A percentile compares a stretch with the other conserved stretches of the same genome.
phyloP scores from a whole-genome alignment of 2,888 invertebrate genomes.

The Pandemis cinnamomeana region DNA sequence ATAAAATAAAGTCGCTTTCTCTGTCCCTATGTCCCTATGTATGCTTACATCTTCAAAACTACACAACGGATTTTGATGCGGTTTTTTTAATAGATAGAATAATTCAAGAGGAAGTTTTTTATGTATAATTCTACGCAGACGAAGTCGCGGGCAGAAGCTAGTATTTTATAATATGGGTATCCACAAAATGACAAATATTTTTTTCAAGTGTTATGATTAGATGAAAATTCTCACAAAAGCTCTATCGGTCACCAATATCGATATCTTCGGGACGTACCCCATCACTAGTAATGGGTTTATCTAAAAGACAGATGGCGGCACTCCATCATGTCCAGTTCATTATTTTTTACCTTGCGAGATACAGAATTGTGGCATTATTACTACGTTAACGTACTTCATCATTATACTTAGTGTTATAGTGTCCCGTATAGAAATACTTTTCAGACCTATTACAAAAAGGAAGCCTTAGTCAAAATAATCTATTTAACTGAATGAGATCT shows the following conservation, averaged over 20 bases:
- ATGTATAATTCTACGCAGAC: too few species aligned
- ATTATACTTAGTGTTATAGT: too few species aligned
- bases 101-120: too few species aligned
- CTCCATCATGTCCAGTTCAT: conserved; percentile 36
- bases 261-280: conserved; percentile 25
- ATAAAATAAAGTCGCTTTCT: too few species aligned
- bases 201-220: not conserved
- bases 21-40: too few species aligned
- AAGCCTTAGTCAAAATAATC: not conserved
- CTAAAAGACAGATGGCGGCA: conserved; percentile 30
- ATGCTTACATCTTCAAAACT: too few species aligned
- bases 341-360: conserved; percentile 32
- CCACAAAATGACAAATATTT: not conserved
- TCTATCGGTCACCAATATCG: conserved; percentile 20
- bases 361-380: conserved; percentile 15
- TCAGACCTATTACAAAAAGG: not conserved
- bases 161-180: not conserved
- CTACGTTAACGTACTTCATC: not conserved
- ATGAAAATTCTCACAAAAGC: conserved; percentile 1
- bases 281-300: conserved; percentile 39
- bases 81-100: too few species aligned
- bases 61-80: too few species aligned
- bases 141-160: too few species aligned
- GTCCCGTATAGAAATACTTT: not conserved
- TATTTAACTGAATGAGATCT: too few species aligned